Evolutionary conservation across 2,113 vertebrate genomes (phyloP).

Genomic region (Anoura caudifer): DNA sequence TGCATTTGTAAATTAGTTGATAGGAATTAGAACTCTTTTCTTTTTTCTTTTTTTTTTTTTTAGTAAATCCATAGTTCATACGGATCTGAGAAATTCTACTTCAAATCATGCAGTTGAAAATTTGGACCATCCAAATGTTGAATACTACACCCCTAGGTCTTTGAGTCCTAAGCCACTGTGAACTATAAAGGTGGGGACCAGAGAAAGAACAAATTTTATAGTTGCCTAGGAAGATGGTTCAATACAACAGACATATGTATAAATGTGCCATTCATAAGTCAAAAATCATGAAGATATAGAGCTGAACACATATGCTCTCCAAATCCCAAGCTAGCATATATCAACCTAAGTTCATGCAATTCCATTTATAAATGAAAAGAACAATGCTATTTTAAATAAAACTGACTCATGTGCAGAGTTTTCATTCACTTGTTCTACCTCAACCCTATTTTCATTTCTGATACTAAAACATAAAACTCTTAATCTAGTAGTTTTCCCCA

Average conservation of each 20-base stretch:
- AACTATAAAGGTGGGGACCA: neutral
- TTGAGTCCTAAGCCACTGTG: neutral
- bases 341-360: neutral
- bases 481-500: neutral
- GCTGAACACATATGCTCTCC: neutral
- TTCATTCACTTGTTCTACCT: neutral
- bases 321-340: neutral
- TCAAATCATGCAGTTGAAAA: neutral
- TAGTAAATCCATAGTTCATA: neutral
- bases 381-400: neutral
- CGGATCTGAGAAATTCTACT: neutral
- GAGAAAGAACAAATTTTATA: neutral
- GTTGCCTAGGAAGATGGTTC: neutral
- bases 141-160: neutral
- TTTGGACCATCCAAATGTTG: neutral
- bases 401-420: neutral
- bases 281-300: neutral
- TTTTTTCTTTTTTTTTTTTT: neutral
- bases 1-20: neutral
- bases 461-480: neutral
- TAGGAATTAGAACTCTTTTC: neutral
- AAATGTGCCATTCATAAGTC: neutral
- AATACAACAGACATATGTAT: neutral
- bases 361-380: neutral
- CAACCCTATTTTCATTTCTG: neutral